Conservation (phyloP, 1,140 invertebrate species). For the Heliconius himera region DNA sequence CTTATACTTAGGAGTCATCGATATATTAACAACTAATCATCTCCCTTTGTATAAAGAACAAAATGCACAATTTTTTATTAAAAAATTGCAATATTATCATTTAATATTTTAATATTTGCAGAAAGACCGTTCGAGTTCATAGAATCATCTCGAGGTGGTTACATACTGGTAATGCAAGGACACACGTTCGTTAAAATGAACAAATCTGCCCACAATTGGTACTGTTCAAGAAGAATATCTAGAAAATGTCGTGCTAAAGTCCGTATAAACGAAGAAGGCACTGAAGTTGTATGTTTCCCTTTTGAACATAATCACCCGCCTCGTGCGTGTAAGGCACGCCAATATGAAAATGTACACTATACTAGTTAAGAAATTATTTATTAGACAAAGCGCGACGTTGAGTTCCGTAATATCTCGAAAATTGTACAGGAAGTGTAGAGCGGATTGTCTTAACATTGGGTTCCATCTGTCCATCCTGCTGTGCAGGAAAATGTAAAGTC, state of each 20-base stretch:
- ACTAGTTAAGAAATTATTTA: not conserved
- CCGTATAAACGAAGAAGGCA: constrained; percentile 25
- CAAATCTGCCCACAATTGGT: constrained; percentile 44
- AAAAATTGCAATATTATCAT: not conserved
- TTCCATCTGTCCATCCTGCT: too few species aligned
- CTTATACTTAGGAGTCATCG: not conserved
- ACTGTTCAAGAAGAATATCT: constrained; percentile 48
- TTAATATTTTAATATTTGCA: constrained; percentile 18
- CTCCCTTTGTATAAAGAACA: too few species aligned
- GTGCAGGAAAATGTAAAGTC: too few species aligned
- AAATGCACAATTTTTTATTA: too few species aligned
- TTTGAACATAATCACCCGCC: constrained; percentile 43
- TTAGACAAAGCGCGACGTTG: too few species aligned
- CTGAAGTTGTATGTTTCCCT: constrained; percentile 16
- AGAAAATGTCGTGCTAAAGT: constrained; percentile 48
- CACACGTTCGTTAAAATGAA: constrained; percentile 48
- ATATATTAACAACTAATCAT: too few species aligned
- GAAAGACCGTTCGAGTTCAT: constrained; percentile 34
- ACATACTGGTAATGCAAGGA: constrained; percentile 41
- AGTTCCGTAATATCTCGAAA: too few species aligned
- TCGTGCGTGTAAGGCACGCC: not conserved
- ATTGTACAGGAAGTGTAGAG: not conserved
- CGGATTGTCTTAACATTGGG: too few species aligned
- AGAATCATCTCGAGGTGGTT: constrained; percentile 32
- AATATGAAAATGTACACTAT: not conserved